Percentiles rank a stretch among this genome's conserved stretches.
phyloP scores from a whole-genome alignment of 35 echinoderm and acorn worm species.

The Acanthaster planci region DNA sequence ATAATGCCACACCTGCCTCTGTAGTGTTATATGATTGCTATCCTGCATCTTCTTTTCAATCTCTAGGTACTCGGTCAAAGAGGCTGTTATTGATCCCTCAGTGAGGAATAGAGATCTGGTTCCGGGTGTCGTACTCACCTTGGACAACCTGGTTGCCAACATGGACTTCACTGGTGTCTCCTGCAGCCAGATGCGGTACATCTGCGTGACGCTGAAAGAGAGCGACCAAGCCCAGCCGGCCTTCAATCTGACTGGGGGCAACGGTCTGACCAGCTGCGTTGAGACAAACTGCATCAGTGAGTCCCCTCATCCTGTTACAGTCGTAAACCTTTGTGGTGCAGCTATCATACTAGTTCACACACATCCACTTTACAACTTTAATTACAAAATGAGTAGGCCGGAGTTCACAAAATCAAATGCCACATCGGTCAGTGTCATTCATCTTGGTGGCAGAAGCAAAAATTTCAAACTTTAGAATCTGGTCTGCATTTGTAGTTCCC shows the following conservation, averaged over 20 bases:
- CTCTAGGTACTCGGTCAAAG: not conserved
- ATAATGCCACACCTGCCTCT: too few relatives aligned
- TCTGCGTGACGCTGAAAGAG: conserved; percentile 56
- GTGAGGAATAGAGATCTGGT: not conserved
- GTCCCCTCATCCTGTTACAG: not conserved
- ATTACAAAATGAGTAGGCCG: too few relatives aligned
- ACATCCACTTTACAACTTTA: too few relatives aligned
- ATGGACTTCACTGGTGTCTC: conserved; percentile 26
- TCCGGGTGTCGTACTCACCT: not conserved
- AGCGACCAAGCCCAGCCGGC: conserved; percentile 34
- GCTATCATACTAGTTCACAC: too few relatives aligned
- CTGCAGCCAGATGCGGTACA: conserved; percentile 48
- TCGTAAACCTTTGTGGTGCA: too few relatives aligned
- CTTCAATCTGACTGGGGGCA: conserved; percentile 36
- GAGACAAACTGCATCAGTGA: conserved; percentile 10
- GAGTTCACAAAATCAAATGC: too few relatives aligned
- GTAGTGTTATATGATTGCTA: too few relatives aligned
- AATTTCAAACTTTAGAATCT: too few relatives aligned
- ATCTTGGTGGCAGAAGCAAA: too few relatives aligned
- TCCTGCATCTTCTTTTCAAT: not conserved
- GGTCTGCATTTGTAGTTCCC: too few relatives aligned
- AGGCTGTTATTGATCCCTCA: not conserved
- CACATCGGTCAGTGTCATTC: too few relatives aligned
- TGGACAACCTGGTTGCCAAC: conserved; percentile 25
- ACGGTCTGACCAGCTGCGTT: conserved; percentile 16